phyloP scores from a whole-genome alignment of 2,888 invertebrate species.

The Bugulina stolonifera region DNA sequence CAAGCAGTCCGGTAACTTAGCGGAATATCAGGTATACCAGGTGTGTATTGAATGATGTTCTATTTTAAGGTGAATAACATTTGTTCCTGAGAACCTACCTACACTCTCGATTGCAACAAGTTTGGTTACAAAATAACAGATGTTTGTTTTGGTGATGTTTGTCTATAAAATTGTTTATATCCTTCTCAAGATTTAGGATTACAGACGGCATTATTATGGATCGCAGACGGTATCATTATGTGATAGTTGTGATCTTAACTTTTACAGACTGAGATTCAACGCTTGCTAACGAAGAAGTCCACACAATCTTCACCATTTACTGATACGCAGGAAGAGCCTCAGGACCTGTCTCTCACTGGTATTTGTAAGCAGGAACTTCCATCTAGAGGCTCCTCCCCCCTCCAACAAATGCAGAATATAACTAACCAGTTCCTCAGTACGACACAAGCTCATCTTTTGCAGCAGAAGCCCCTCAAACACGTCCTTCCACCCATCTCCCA shows the following conservation, averaged over 20 bases:
- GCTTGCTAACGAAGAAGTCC: slow-evolving; percentile 21
- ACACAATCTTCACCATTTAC: slow-evolving; percentile 50
- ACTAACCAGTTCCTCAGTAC: slow-evolving; percentile 80
- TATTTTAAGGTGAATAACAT: too few relatives aligned
- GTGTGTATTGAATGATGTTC: not conserved
- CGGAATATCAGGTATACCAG: slow-evolving; percentile 72
- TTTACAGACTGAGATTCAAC: slow-evolving; percentile 10
- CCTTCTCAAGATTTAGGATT: too few relatives aligned
- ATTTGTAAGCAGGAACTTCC: slow-evolving; percentile 56
- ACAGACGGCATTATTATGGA: too few relatives aligned
- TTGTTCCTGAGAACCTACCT: too few relatives aligned
- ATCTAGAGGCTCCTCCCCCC: slow-evolving; percentile 75
- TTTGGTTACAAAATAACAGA: too few relatives aligned
- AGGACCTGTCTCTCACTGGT: slow-evolving; percentile 40
- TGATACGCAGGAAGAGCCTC: slow-evolving; percentile 31
- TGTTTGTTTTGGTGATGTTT: too few relatives aligned
- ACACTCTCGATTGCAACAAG: too few relatives aligned
- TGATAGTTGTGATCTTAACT: not conserved
- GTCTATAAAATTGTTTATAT: too few relatives aligned
- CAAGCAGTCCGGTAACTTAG: slow-evolving; percentile 47
- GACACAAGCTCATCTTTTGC: slow-evolving; percentile 58
- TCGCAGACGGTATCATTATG: too few relatives aligned
- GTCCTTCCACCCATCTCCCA: slow-evolving; percentile 96
- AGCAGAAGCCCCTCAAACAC: slow-evolving; percentile 85
- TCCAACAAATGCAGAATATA: slow-evolving; percentile 95